Evolutionary conservation across 2,888 invertebrate species (phyloP).

Genomic region (Osedax fenrisi): DNA sequence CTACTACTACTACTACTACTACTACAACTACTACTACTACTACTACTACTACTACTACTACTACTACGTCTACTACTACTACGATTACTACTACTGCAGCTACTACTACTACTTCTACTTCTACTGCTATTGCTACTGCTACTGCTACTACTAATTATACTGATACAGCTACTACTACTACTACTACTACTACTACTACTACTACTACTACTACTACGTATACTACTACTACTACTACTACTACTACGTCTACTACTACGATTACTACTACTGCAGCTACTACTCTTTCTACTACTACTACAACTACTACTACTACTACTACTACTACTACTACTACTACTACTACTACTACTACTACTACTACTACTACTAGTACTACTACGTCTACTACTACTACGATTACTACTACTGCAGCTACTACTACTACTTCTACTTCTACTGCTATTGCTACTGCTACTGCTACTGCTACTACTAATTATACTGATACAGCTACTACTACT

Average conservation of each 20-base stretch:
- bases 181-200: slow-evolving; percentile 28
- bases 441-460: background rate
- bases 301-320: slow-evolving; percentile 24
- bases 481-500: background rate
- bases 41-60: slow-evolving; percentile 27
- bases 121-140: slow-evolving; percentile 28
- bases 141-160: slow-evolving; percentile 25
- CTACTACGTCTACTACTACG: slow-evolving; percentile 20
- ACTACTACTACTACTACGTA: slow-evolving; percentile 26
- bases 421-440: background rate
- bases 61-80: slow-evolving; percentile 26
- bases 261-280: slow-evolving; percentile 28
- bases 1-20: slow-evolving; percentile 25
- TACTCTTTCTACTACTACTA: slow-evolving; percentile 22
- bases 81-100: slow-evolving; percentile 23
- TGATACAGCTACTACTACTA: slow-evolving; percentile 28
- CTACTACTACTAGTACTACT: slow-evolving; percentile 29
- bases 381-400: slow-evolving; percentile 21
- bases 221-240: slow-evolving; percentile 29
- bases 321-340: slow-evolving; percentile 28
- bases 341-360: slow-evolving; percentile 22
- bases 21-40: slow-evolving; percentile 23
- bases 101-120: slow-evolving; percentile 25
- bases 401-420: slow-evolving; percentile 15
- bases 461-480: background rate